Evolutionary conservation across 2,797 vertebrate species (phyloP).

Genomic region (Buceros bicornis): DNA sequence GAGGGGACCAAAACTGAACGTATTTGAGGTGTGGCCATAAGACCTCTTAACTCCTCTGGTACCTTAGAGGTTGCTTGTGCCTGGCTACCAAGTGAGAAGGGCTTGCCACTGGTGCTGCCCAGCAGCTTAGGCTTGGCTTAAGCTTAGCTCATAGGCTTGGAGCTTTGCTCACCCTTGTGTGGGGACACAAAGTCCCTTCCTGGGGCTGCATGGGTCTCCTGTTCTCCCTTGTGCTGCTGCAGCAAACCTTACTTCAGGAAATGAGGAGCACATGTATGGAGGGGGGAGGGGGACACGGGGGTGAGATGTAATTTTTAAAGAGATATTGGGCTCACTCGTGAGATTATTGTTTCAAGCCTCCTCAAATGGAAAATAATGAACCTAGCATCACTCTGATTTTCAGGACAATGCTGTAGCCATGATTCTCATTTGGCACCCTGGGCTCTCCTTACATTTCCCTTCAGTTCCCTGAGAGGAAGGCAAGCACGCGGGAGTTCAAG

Average conservation of each 20-base stretch:
- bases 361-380: background rate
- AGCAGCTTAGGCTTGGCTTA: background rate
- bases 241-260: background rate
- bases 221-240: background rate
- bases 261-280: background rate
- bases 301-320: background rate
- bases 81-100: background rate
- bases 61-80: background rate
- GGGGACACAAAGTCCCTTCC: background rate
- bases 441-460: background rate
- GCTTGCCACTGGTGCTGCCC: background rate
- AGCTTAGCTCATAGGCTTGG: accelerated
- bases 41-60: background rate
- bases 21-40: background rate
- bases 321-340: background rate
- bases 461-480: background rate
- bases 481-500: accelerated
- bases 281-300: no score
- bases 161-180: background rate
- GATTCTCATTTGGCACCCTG: background rate
- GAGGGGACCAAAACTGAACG: background rate
- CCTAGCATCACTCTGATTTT: background rate
- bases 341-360: background rate
- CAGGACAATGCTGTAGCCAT: background rate
- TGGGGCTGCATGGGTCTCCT: accelerated